Conservation (phyloP, 1,140 invertebrate species). For the Rhagoletis pomonella region DNA sequence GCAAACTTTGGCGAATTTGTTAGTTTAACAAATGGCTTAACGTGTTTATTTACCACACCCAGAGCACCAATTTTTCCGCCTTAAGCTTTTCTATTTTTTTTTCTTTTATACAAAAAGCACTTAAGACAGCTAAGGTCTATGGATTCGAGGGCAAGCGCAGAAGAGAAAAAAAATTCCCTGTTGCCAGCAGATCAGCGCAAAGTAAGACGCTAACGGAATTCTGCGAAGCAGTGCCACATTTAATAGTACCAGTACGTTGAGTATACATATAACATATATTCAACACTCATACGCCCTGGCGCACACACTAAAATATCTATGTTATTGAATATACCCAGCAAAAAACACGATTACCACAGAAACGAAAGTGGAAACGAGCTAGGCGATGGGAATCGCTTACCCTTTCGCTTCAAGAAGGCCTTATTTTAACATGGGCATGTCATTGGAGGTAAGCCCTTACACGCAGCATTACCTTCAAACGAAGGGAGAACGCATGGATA, state of each 20-base stretch:
- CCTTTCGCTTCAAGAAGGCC: no score
- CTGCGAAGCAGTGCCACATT: background rate
- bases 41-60: slow-evolving; percentile 45
- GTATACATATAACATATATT: no score
- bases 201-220: background rate
- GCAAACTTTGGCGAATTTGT: slow-evolving; percentile 37
- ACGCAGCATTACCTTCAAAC: no score
- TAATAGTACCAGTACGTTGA: background rate
- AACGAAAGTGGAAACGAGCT: no score
- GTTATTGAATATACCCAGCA: no score
- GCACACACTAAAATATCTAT: no score
- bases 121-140: slow-evolving; percentile 6
- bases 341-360: no score
- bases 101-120: background rate
- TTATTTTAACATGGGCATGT: no score
- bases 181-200: slow-evolving; percentile 12
- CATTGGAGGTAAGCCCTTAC: no score
- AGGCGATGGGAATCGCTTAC: no score
- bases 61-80: slow-evolving; percentile 12
- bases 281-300: no score
- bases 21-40: slow-evolving; percentile 46
- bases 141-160: background rate
- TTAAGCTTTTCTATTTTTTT: background rate
- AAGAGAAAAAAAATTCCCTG: background rate
- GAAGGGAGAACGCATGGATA: no score